These are phyloP conservation scores for Heliornis fulica DNA, from an alignment of 2,113 vertebrate species.

Conservation along the genomic window DNA sequence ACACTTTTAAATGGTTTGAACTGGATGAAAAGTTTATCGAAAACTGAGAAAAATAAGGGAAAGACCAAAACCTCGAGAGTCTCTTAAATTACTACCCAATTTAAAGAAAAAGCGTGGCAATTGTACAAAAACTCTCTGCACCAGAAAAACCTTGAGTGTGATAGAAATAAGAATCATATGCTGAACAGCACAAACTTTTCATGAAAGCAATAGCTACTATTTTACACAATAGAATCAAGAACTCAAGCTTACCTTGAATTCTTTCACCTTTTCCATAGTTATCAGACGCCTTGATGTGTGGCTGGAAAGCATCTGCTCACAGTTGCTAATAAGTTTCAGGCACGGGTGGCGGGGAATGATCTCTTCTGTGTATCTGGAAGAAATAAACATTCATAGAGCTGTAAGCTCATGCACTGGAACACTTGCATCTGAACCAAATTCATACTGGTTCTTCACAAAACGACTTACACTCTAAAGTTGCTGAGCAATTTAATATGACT, in stretches of 20 bases:
- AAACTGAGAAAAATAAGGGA: neutral
- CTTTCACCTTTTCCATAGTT: conserved; percentile 96
- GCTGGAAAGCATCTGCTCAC: conserved; percentile 93
- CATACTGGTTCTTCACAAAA: neutral
- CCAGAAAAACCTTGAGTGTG: neutral
- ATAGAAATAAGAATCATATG: neutral
- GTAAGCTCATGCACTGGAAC: neutral
- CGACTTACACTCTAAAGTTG: neutral
- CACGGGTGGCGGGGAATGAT: conserved; percentile 89
- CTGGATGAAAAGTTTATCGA: neutral
- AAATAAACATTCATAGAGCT: conserved; percentile 47
- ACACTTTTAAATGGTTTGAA: neutral
- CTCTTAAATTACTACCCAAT: neutral
- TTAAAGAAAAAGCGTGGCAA: neutral
- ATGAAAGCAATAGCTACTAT: neutral
- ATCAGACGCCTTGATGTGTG: conserved; percentile 92
- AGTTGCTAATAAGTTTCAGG: conserved; percentile 92
- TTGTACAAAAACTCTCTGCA: neutral
- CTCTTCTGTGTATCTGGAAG: conserved; percentile 88
- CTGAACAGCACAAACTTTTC: neutral
- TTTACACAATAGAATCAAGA: neutral
- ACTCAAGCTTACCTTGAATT: conserved; percentile 83
- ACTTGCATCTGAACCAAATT: neutral
- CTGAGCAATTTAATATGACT: neutral
- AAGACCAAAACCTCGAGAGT: neutral